Evolutionary conservation across 2,888 invertebrate genomes (phyloP), one percentile per base, ranked within the genome.

Genomic region (Trilocha varians): DNA sequence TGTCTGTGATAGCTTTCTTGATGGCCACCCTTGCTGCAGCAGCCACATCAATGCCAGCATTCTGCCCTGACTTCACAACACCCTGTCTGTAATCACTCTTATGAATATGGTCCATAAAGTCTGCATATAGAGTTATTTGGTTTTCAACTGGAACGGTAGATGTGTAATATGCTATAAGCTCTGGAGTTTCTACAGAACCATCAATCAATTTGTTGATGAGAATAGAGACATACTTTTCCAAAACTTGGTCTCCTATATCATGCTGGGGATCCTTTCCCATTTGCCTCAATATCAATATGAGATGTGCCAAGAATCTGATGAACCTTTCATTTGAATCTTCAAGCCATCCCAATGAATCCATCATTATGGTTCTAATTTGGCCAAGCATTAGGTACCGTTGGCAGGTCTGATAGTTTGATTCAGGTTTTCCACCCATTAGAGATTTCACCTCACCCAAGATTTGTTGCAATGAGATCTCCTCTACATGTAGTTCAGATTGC

Each of bases 371-470:
- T 11, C 89, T 86, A n/a, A 92, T 83, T 62, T 95, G 91, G 52
- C 95, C 94, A 2, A 97, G 79, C 70, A 98, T 96, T 15, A 98
- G 76, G 63, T 91, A 90, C 54, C 95, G 93, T 69, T 97, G 96
- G 44, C 97, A 92, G 5, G 91, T 82, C 59, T 93, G 92, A 56
- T 92, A 90, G 35, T 91, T 88, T 45, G 90, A 87, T 58, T 87
- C 87, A 8, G 90, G 87, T 77, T 91, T 90, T 36, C 85, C 73
- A 52, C 86, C 71, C 77, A 85, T 76, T 33, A 85, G 49, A 16
- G 85, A 65, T 57, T 84, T 85, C 0, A 87, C 78, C 45, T 78
- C 73, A 65, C 64, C 70, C 42, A 87, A 85, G 18, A 85, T 59
- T 60, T 84, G 77, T 45, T 79, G 73, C 43, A 87, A 53, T 15